Conservation (phyloP, 2,113 vertebrate genomes). For the Aphyosemion australe region DNA sequence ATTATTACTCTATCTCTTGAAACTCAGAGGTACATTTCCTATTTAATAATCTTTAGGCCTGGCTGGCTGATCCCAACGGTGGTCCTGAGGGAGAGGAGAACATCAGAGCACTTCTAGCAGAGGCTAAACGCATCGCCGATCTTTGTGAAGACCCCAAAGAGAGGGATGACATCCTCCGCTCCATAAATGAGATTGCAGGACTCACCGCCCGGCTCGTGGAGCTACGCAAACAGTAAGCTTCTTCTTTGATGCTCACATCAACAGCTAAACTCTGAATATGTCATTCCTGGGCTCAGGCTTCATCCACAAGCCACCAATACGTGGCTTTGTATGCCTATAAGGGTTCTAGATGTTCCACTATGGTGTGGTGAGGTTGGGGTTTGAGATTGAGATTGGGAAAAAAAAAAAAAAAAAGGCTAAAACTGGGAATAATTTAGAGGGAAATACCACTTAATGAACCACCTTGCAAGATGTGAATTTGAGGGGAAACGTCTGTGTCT, state of each 20-base stretch:
- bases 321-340: conserved; percentile 61
- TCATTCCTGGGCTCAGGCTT: conserved; percentile 51
- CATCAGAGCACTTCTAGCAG: conserved; percentile 88
- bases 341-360: conserved; percentile 47
- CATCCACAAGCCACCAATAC: conserved; percentile 42
- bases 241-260: conserved; percentile 2
- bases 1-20: too few species aligned
- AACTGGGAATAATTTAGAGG: conserved; percentile 13
- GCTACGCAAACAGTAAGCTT: conserved; percentile 87
- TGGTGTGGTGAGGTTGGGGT: conserved; percentile 10
- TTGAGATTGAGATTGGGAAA: neutral
- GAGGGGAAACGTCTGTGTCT: neutral
- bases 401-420: neutral
- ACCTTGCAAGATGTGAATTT: too few species aligned
- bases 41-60: conserved; percentile 79
- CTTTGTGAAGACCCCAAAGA: conserved; percentile 96
- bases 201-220: conserved; percentile 90
- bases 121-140: conserved; percentile 94
- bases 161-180: conserved; percentile 94
- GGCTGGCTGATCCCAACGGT: conserved; percentile 95
- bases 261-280: conserved; percentile 37
- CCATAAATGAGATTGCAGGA: conserved; percentile 91
- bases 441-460: conserved; percentile 32
- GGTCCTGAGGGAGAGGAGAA: conserved; percentile 95
- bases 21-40: neutral